These are phyloP conservation scores for Rhopalosiphum nymphaeae DNA, from an alignment of 2,888 invertebrate genomes.

Conservation along the genomic window DNA sequence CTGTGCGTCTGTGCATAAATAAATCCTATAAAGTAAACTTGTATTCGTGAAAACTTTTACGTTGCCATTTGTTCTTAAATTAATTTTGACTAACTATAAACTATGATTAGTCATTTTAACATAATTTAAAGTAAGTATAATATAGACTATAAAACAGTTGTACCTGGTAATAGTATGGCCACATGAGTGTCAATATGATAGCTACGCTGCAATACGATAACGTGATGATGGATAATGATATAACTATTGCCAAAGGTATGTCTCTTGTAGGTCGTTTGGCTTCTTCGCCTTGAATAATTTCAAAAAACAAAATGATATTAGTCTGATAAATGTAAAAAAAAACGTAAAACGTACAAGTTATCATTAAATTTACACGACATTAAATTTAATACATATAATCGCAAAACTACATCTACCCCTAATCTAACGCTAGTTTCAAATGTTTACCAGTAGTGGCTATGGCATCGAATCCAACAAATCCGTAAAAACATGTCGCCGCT, in stretches of 20 bases:
- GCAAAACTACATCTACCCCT: background rate
- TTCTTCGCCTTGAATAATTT: slow-evolving; percentile 77
- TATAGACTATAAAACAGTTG: background rate
- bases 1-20: background rate
- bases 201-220: slow-evolving; percentile 92
- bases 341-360: background rate
- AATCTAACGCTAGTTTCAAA: background rate
- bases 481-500: slow-evolving; percentile 83
- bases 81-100: background rate
- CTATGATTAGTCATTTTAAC: background rate
- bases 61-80: background rate
- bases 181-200: slow-evolving; percentile 92
- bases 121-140: background rate
- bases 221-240: slow-evolving; percentile 87
- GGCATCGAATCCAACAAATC: slow-evolving; percentile 94
- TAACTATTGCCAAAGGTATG: slow-evolving; percentile 90
- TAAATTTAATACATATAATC: background rate
- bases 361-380: background rate
- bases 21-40: background rate
- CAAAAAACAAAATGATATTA: background rate
- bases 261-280: slow-evolving; percentile 92
- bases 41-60: background rate
- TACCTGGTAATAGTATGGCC: slow-evolving; percentile 90
- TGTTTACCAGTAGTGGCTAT: slow-evolving; percentile 83
- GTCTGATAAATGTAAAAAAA: background rate